These are phyloP conservation scores for Phytoseiulus persimilis DNA, from an alignment of 2,888 invertebrate genomes.

Conservation along the genomic window DNA sequence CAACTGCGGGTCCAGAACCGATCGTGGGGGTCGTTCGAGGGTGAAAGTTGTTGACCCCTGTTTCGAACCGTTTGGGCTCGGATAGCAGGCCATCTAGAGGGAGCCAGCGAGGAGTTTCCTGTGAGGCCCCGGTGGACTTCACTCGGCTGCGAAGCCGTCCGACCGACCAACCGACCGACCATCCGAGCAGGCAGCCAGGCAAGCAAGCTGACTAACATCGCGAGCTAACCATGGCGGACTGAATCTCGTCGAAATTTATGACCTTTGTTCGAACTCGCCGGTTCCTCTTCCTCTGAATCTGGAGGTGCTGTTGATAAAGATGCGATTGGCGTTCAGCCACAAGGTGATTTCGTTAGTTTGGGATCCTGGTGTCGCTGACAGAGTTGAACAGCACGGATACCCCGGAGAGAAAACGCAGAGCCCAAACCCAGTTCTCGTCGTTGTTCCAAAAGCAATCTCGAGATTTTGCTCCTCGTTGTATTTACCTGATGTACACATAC, in stretches of 20 bases:
- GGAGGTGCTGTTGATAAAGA: background rate
- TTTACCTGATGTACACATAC: background rate
- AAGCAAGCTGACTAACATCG: background rate
- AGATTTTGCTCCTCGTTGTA: background rate
- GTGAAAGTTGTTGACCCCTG: background rate
- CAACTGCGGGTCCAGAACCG: background rate
- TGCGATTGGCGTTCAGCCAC: background rate
- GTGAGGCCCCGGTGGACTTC: background rate
- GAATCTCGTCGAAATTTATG: background rate
- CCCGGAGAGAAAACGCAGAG: background rate
- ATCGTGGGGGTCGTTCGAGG: background rate
- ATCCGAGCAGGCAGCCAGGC: background rate
- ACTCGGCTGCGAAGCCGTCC: background rate
- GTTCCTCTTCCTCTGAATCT: background rate
- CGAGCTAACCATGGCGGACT: background rate
- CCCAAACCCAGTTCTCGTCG: background rate
- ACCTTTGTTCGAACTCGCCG: background rate
- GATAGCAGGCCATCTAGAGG: background rate
- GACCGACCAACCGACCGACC: background rate
- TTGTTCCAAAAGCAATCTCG: background rate
- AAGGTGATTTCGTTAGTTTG: background rate
- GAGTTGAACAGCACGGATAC: background rate
- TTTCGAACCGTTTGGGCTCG: background rate
- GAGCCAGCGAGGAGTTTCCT: background rate
- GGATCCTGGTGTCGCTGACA: background rate